Percentiles rank a stretch among this genome's conserved stretches.
Conservation (phyloP, 2,888 invertebrate genomes). For the Drosophila niveifrons region DNA sequence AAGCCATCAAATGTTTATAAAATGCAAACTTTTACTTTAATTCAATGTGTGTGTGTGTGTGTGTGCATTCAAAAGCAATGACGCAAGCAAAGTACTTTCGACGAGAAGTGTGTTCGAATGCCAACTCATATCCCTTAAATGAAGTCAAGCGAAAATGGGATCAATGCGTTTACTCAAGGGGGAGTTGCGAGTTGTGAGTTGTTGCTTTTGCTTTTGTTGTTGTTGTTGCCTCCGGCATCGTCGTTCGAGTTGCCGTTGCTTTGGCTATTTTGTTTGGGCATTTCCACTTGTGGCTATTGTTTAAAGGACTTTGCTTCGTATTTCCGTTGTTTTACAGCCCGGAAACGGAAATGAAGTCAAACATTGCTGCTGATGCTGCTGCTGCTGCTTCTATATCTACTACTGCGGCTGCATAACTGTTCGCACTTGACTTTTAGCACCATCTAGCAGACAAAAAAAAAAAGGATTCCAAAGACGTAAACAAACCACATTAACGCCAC, state of each 20-base stretch:
- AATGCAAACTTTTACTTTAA: neutral
- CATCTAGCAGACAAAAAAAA: conserved; percentile 43
- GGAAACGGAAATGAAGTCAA: conserved; percentile 72
- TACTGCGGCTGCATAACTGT: conserved; percentile 19
- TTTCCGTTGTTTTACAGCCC: conserved; percentile 45
- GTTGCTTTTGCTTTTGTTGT: neutral
- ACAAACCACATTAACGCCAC: conserved; percentile 27
- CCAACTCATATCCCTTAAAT: conserved; percentile 47
- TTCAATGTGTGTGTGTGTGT: neutral
- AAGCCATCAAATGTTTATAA: neutral
- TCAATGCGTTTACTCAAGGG: conserved; percentile 40
- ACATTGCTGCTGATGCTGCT: conserved; percentile 19
- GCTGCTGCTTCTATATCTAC: too few species aligned
- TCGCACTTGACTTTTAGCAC: conserved; percentile 25
- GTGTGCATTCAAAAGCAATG: neutral
- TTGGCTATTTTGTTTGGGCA: conserved; percentile 28
- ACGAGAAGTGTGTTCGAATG: conserved; percentile 3
- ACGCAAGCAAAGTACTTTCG: neutral
- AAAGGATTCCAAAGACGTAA: conserved; percentile 19
- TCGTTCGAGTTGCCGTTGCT: neutral
- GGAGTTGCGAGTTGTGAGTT: neutral
- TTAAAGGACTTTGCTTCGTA: conserved; percentile 34
- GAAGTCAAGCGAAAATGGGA: conserved; percentile 75
- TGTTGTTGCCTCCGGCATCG: neutral
- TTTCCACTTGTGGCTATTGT: conserved; percentile 57